A percentile compares a stretch with the other conserved stretches of the same genome.
Evolutionary conservation across 2,797 vertebrate genomes (phyloP).

Genomic region (Pelobates cultripes): DNA sequence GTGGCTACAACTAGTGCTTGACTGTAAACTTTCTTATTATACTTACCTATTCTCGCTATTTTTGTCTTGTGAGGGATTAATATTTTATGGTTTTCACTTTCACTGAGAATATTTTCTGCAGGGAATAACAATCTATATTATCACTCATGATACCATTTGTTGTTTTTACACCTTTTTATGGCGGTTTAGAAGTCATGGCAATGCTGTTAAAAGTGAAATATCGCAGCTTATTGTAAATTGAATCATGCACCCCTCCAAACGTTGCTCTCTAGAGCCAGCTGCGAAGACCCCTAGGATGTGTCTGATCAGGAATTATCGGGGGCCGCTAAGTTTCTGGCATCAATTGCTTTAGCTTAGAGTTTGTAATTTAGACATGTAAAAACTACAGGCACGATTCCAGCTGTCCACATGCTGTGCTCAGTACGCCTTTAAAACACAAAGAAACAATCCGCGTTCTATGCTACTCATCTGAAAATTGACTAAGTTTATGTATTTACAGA

Average conservation of each 20-base stretch:
- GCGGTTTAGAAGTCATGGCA: background rate
- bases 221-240: background rate
- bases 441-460: background rate
- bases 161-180: background rate
- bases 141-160: background rate
- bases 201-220: slow-evolving; percentile 6
- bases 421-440: background rate
- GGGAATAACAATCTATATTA: background rate
- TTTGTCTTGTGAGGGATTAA: no score
- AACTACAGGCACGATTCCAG: background rate
- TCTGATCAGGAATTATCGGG: no score
- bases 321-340: no score
- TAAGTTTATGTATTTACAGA: background rate
- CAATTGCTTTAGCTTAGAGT: no score
- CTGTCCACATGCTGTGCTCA: background rate
- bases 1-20: no score
- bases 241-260: no score
- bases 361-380: no score
- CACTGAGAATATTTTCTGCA: background rate
- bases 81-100: background rate
- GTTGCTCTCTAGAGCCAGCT: no score
- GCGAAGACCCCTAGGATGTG: no score
- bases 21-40: no score
- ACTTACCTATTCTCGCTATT: no score
- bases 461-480: background rate